Evolutionary conservation across 2,888 invertebrate genomes (phyloP).

Genomic region (Metalampra italica): DNA sequence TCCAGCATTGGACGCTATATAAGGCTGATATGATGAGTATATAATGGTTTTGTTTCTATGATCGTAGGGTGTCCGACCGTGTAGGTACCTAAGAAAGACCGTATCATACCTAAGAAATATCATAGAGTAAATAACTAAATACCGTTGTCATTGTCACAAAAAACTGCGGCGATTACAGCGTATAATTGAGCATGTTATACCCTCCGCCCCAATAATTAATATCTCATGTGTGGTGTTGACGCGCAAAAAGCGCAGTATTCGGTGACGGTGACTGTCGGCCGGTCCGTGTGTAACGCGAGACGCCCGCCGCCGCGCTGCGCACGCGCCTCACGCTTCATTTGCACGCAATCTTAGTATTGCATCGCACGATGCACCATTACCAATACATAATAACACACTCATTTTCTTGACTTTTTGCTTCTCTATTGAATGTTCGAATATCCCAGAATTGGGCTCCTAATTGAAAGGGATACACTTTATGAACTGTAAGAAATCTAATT

Average conservation of each 20-base stretch:
- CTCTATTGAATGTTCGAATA: slow-evolving; percentile 23
- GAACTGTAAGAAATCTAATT: no score
- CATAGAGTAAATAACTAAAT: no score
- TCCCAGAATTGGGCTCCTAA: slow-evolving; percentile 25
- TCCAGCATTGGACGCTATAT: no score
- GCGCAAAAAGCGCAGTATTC: slow-evolving; percentile 44
- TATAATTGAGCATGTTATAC: slow-evolving; percentile 60
- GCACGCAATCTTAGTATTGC: slow-evolving; percentile 72
- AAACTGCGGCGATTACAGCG: slow-evolving; percentile 41
- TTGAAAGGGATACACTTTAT: no score
- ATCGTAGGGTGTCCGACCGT: no score
- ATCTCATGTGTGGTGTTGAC: slow-evolving; percentile 58
- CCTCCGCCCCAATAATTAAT: slow-evolving; percentile 69
- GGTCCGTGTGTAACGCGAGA: slow-evolving; percentile 47
- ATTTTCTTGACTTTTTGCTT: slow-evolving; percentile 45
- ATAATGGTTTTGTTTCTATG: no score
- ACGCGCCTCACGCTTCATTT: slow-evolving; percentile 69
- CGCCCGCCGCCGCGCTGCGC: slow-evolving; percentile 48
- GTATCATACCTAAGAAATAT: no score
- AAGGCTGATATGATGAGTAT: no score
- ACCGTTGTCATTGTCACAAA: no score
- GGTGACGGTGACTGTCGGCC: slow-evolving; percentile 12
- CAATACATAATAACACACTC: slow-evolving; percentile 60
- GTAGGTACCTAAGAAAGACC: no score
- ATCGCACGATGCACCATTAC: slow-evolving; percentile 66